Base-by-base conservation (phyloP, 2,797 vertebrate species). In the Spinus pinus region DNA sequence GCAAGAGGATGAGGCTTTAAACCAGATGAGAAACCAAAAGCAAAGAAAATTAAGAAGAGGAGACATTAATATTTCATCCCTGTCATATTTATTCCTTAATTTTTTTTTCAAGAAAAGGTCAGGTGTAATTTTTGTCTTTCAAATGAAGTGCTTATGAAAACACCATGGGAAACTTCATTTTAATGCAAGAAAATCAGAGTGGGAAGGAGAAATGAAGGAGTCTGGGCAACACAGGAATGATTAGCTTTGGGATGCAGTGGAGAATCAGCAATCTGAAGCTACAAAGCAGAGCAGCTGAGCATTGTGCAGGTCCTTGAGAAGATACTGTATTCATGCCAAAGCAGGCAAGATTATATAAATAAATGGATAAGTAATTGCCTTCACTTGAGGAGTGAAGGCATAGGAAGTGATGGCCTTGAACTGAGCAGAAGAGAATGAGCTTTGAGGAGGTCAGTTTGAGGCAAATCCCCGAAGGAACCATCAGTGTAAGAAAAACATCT, bases 41-140 rank as follows among this genome's bases (percentile, higher is more conserved):
- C 16, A 62, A 82, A 61, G n/a, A 66, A 56, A 89, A 47, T 7
- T 27, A 27, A 30, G 35, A 72, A 67, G 46, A 67, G 8, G 6
- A 64, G 6, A 47, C 33, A 37, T 46, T 70, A 39, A 35, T 69
- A 58, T 61, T 88, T 90, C 6, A 49, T 10, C 22, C 7, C 16
- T 66, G 5, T 21, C 5, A 3, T 49, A 62, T 60, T 69, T 79
- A 61, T 49, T 57, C 23, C 24, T 75, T 60, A 7, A 0, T 0
- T 53, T 39, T 35, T 47, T 42, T 42, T 54, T 1, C 37, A 53
- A 53, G 47, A 65, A 86, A 81, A 73, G 3, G 2, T 67, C 20
- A 67, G 7, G 23, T 62, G 7, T 47, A 60, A 47, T 35, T 75
- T 81, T 80, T 75, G 10, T 81, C 64, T 58, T 78, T 75, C 8